phyloP scores from a whole-genome alignment of 2,113 vertebrate species.

The Trichechus manatus region DNA sequence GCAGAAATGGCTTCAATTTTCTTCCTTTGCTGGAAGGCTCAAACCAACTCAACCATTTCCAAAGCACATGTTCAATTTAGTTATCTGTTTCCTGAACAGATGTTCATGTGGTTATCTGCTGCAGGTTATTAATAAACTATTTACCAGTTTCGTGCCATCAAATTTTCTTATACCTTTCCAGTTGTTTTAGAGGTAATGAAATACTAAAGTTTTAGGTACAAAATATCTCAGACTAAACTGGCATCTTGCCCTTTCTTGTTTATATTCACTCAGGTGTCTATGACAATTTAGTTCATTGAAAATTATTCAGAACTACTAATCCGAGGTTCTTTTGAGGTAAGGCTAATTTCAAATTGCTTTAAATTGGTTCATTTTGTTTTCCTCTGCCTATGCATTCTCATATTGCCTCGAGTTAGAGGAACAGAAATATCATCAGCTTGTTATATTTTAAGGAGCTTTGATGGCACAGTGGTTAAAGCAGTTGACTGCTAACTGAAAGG shows the following conservation, averaged over 20 bases:
- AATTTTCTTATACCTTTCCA: background rate
- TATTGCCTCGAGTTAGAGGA: background rate
- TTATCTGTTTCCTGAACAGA: slow-evolving; percentile 27
- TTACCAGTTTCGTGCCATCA: slow-evolving; percentile 12
- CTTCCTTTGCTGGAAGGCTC: slow-evolving; percentile 55
- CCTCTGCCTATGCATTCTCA: background rate
- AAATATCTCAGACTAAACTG: background rate
- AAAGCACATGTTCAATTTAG: slow-evolving; percentile 34
- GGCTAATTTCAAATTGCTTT: background rate
- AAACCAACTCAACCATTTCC: slow-evolving; percentile 55
- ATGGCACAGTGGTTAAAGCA: no score
- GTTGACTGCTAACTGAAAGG: no score
- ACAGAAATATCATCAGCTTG: background rate
- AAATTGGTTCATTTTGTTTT: background rate
- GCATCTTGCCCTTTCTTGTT: background rate
- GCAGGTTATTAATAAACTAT: slow-evolving; percentile 49
- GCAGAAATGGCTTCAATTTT: slow-evolving; percentile 57
- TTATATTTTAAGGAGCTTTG: no score
- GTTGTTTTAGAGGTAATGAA: slow-evolving; percentile 3
- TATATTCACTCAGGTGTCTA: background rate
- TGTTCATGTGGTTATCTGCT: slow-evolving; percentile 3
- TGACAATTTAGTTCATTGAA: background rate
- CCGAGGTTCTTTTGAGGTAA: background rate
- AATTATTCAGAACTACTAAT: background rate
- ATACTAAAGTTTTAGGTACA: background rate